These are phyloP conservation scores for Melierax canorus DNA, from an alignment of 2,113 vertebrate species.

Conservation along the genomic window DNA sequence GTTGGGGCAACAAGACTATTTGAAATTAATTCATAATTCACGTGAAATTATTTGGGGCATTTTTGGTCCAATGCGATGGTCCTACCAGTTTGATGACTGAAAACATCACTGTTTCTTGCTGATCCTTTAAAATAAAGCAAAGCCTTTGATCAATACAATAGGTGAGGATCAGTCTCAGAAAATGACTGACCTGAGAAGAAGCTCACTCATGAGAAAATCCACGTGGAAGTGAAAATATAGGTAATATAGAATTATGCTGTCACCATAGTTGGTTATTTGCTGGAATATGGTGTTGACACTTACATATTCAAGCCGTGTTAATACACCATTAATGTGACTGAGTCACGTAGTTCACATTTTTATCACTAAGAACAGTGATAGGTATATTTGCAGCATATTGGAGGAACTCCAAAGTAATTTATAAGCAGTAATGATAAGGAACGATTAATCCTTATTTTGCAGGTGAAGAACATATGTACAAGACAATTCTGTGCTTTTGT, in stretches of 20 bases:
- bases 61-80: neutral
- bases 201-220: neutral
- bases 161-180: neutral
- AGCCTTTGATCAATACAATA: neutral
- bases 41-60: fast-evolving
- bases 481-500: neutral
- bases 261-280: neutral
- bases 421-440: neutral
- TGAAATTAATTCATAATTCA: neutral
- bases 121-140: neutral
- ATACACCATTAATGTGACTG: neutral
- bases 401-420: neutral
- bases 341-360: neutral
- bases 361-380: neutral
- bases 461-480: neutral
- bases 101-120: neutral
- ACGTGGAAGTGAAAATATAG: neutral
- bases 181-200: neutral
- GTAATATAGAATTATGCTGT: neutral
- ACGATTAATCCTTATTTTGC: neutral
- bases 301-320: neutral
- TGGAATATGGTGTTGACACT: neutral
- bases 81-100: neutral
- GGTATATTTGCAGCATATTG: neutral
- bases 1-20: neutral